Evolutionary conservation across 1,140 invertebrate species (phyloP).

Genomic region (Drosophila littoralis): DNA sequence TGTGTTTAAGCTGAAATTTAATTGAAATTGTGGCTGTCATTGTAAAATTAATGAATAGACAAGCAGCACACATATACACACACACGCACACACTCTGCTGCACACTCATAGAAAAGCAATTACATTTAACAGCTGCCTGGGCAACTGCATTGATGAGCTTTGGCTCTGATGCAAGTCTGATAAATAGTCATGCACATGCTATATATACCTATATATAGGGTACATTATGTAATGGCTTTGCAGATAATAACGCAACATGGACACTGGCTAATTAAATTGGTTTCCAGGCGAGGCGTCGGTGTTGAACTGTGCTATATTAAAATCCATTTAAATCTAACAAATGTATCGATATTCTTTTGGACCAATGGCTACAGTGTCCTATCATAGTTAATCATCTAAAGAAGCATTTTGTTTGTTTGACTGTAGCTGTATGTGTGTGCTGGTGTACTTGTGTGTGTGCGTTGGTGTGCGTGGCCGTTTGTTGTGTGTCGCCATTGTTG

Average conservation of each 20-base stretch:
- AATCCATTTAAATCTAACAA: constrained; percentile 75
- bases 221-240: constrained; percentile 17
- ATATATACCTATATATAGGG: constrained; percentile 5
- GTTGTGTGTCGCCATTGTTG: constrained; percentile 74
- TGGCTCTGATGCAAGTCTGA: constrained; percentile 51
- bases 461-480: constrained; percentile 43
- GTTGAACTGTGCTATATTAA: constrained; percentile 57
- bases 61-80: constrained; percentile 44
- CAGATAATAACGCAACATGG: constrained; percentile 54
- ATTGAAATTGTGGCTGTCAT: constrained; percentile 76
- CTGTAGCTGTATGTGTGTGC: constrained; percentile 8
- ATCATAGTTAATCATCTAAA: constrained; percentile 81
- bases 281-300: constrained; percentile 45
- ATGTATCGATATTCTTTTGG: constrained; percentile 50
- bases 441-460: constrained; percentile 3
- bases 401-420: constrained; percentile 59
- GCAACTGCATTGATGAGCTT: constrained; percentile 68
- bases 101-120: constrained; percentile 57
- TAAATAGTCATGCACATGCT: constrained; percentile 40
- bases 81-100: not conserved
- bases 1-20: constrained; percentile 75
- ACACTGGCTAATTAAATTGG: constrained; percentile 65
- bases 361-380: constrained; percentile 44
- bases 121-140: constrained; percentile 68
- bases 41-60: constrained; percentile 75